phyloP scores from a whole-genome alignment of 2,797 vertebrate genomes.

The Chromobotia macracanthus region DNA sequence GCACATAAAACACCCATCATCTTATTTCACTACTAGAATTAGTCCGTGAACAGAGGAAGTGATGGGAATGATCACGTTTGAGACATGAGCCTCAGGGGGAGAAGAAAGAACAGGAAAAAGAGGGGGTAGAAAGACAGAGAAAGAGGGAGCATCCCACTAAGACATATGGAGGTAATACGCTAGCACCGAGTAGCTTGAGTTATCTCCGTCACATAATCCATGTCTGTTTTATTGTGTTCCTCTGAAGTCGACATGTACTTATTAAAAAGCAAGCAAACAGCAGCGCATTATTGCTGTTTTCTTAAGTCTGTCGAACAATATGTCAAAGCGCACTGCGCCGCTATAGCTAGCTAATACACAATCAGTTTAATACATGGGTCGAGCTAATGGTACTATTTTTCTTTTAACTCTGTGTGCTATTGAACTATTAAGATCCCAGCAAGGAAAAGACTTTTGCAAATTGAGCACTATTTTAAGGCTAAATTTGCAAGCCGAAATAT shows the following conservation, averaged over 20 bases:
- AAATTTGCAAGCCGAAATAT: constrained; percentile 31
- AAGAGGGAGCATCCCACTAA: constrained; percentile 18
- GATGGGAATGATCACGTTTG: too few relatives aligned
- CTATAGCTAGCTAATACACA: constrained; percentile 48
- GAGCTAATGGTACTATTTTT: constrained; percentile 49
- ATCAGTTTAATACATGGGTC: constrained; percentile 45
- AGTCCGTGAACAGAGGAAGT: constrained; percentile 20
- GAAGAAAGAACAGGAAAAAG: too few relatives aligned
- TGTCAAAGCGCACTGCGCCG: constrained; percentile 35
- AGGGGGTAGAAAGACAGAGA: too few relatives aligned
- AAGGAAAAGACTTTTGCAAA: constrained; percentile 23
- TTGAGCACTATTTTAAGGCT: constrained; percentile 40
- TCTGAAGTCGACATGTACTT: constrained; percentile 35
- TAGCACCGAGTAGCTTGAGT: constrained; percentile 33
- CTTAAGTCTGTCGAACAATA: constrained; percentile 41
- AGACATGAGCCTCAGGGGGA: too few relatives aligned
- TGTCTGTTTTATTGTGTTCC: constrained; percentile 52
- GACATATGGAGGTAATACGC: constrained; percentile 44
- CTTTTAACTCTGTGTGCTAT: constrained; percentile 21
- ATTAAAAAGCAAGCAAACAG: constrained; percentile 56
- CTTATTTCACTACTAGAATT: too few relatives aligned
- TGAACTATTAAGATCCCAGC: constrained; percentile 46
- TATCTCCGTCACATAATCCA: constrained; percentile 48
- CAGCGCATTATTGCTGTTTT: constrained; percentile 50
- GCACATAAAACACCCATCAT: constrained; percentile 11